Evolutionary conservation across 2,888 invertebrate species (phyloP), one percentile per base, ranked within the genome.

Genomic region (Rhingia rostrata): DNA sequence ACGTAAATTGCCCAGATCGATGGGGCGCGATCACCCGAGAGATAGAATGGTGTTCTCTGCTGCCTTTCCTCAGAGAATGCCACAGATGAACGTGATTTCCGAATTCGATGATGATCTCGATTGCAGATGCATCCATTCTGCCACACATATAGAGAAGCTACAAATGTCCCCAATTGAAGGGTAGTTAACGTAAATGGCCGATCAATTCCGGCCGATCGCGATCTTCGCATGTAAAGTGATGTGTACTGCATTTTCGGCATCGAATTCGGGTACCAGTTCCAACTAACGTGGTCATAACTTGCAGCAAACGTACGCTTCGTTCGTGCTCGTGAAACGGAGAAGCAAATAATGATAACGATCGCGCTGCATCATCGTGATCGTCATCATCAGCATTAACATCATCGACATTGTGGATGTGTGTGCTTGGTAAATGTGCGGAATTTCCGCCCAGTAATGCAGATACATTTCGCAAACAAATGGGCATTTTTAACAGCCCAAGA

Each of bases 341-440:
- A 84, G 74, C 84, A 84, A 80, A 74, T 74, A 84, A 84, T 70
- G 80, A 84, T 84, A 75, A 84, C 84, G 74, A 84, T 84, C 84
- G 54, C 32, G 47, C 22, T 47, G 72, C 51, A 54, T 69, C 51
- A 66, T 53, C 37, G 56, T 67, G 63, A 79, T 77, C 64, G 60
- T 82, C 66, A 73, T 78, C 78, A 54, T 72, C 47, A 53, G 22
- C 41, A 43, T 66, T 10, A 53, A 47, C 66, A 51, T 60, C 45
- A 41, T 51, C 30, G 61, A 35, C 41, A 49, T 70, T 70, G 41
- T 53, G 41, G 14, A 22, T 37, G 33, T 63, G 49, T 51, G 7
- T 58, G 43, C 7, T 32, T 7, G 33, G 35, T 64, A 73, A 66
- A 61, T 67, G 61, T 49, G 47, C 33, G 67, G 79, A 80, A 80